Percentiles rank a stretch among this genome's conserved stretches.
Conservation (phyloP, 2,113 vertebrate species). For the Apaloderma vittatum region DNA sequence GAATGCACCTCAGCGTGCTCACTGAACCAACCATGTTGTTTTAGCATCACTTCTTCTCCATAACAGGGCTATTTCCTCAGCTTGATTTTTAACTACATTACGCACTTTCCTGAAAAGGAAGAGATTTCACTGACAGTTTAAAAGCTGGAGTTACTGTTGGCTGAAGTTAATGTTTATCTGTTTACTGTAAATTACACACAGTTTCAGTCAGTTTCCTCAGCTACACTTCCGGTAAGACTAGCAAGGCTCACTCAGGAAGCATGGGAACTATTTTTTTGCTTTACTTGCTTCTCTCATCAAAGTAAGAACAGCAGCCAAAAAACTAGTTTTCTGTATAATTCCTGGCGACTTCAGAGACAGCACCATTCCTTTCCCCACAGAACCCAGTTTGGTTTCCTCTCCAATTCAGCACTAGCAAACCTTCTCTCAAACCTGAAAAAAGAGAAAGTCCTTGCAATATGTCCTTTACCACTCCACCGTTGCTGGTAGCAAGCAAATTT, state of each 20-base stretch:
- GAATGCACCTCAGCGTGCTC: neutral
- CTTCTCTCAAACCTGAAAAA: neutral
- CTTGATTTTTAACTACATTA: neutral
- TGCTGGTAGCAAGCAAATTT: neutral
- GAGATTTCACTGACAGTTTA: neutral
- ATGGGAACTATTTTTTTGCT: neutral
- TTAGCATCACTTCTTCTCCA: neutral
- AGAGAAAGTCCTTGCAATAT: neutral
- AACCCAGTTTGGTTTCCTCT: neutral
- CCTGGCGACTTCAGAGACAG: neutral
- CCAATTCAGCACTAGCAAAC: neutral
- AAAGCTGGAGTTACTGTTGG: neutral
- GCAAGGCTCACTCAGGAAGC: neutral
- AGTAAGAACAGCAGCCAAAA: neutral
- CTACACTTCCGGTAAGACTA: neutral
- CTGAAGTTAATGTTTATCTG: neutral
- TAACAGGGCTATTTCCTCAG: neutral
- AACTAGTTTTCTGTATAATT: neutral
- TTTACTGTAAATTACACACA: neutral
- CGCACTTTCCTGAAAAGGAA: neutral
- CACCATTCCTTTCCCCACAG: neutral
- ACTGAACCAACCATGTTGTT: neutral
- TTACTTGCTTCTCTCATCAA: neutral
- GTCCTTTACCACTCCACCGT: neutral
- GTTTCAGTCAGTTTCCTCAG: neutral